Evolutionary conservation across 30 jellyfish, hydroid and myxozoan species (phyloP), one percentile per base, ranked within the genome.

Genomic region (Mastigias papua): DNA sequence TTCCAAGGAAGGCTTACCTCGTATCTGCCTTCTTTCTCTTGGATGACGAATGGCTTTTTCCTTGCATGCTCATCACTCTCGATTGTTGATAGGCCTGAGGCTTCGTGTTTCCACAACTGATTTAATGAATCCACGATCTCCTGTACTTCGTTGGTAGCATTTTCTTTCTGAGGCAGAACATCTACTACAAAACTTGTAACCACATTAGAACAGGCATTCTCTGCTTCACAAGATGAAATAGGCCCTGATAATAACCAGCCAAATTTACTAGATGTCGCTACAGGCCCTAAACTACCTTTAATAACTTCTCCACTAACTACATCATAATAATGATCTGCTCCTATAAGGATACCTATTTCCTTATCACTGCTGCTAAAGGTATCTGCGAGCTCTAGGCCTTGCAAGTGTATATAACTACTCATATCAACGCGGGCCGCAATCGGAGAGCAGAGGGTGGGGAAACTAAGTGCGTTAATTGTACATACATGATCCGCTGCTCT

Each of bases 1-100:
- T 54, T 54, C 67, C 67, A 54, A 54, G 67, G 67, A 21, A 54
- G 67, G 27, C 67, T 54, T 54, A 11, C 67, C 67, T 54, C 20
- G 27, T 54, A 54, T 54, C 67, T 16, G 23, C 67, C 25, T 3
- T 54, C 67, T 54, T 54, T 21, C 25, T 11, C 27, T 11, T 11
- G 27, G 17, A 54, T 21, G 17, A 5, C 27, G 3, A 21, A 7
- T 54, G 23, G 23, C 67, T 54, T 6, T 54, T 11, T 16, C 26
- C 17, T 16, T 3, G 23, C 17, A 5, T 16, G 8, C 67, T 54
- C 67, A 11, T 54, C 67, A 54, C 7, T 54, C 9, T 54, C 67
- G 6, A 2, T 54, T 21, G 23, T 25, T 7, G 23, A 2, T 21
- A 54, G 27, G 27, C 67, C 67, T 7, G 67, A 16, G 17, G 67